Conservation (phyloP, 2,113 vertebrate species). For the Pelodiscus sinensis region DNA sequence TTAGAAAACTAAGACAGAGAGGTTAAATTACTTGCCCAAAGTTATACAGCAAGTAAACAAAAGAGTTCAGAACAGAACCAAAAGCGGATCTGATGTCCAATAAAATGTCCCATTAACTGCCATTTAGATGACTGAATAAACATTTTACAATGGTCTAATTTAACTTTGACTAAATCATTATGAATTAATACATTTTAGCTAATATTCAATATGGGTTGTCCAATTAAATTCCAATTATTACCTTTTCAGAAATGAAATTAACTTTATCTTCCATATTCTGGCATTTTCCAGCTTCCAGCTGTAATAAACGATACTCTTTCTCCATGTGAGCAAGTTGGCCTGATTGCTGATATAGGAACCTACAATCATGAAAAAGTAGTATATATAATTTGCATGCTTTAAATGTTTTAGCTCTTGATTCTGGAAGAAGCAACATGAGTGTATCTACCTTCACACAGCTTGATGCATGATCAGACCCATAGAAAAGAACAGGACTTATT, state of each 20-base stretch:
- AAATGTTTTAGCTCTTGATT: neutral
- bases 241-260: constrained; percentile 87
- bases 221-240: constrained; percentile 64
- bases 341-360: constrained; percentile 89
- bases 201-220: neutral
- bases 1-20: neutral
- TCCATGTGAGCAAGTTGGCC: constrained; percentile 84
- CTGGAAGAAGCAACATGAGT: neutral
- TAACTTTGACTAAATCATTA: neutral
- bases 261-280: constrained; percentile 84
- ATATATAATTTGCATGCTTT: neutral
- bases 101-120: neutral
- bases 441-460: neutral
- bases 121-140: neutral
- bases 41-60: neutral
- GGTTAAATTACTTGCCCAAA: neutral
- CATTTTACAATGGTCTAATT: neutral
- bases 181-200: neutral
- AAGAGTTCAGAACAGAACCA: neutral
- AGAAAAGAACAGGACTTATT: neutral
- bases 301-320: constrained; percentile 81
- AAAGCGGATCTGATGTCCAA: neutral
- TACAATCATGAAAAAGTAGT: constrained; percentile 66
- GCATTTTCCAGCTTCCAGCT: constrained; percentile 79
- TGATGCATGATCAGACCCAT: neutral